Conservation (phyloP, 2,888 invertebrate species). For the Ariolimax columbianus region DNA sequence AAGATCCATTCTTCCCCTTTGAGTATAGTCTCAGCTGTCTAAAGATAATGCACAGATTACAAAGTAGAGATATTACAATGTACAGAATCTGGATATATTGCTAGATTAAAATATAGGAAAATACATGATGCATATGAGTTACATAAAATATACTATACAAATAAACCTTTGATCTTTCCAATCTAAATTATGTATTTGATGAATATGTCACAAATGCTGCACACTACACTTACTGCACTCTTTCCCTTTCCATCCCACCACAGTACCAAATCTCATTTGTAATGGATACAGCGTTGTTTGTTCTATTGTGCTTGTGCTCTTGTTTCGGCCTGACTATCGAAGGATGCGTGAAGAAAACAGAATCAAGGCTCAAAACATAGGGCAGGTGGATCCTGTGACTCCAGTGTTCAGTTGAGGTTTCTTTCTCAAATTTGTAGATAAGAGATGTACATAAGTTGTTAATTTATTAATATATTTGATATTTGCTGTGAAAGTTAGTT, state of each 20-base stretch:
- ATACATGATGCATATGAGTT: no score
- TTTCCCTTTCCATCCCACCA: constrained; percentile 38
- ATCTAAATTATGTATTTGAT: no score
- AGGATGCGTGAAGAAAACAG: constrained; percentile 72
- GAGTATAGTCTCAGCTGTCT: no score
- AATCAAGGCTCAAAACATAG: constrained; percentile 62
- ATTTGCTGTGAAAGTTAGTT: neutral
- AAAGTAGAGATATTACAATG: no score
- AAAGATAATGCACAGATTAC: no score
- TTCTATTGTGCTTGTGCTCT: constrained; percentile 65
- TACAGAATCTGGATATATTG: no score
- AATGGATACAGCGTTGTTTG: constrained; percentile 64
- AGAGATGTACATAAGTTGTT: neutral
- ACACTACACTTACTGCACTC: neutral
- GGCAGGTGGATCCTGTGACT: constrained; percentile 10
- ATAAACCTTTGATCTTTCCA: no score
- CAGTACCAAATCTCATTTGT: constrained; percentile 72
- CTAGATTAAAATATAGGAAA: no score
- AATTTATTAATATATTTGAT: neutral
- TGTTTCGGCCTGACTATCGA: constrained; percentile 73
- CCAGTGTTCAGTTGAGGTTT: constrained; percentile 29
- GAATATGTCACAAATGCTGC: neutral
- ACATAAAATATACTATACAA: no score
- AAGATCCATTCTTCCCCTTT: no score
- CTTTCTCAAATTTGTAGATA: neutral